Base-by-base conservation (phyloP, 2,797 vertebrate species). In the Myripristis murdjan region DNA sequence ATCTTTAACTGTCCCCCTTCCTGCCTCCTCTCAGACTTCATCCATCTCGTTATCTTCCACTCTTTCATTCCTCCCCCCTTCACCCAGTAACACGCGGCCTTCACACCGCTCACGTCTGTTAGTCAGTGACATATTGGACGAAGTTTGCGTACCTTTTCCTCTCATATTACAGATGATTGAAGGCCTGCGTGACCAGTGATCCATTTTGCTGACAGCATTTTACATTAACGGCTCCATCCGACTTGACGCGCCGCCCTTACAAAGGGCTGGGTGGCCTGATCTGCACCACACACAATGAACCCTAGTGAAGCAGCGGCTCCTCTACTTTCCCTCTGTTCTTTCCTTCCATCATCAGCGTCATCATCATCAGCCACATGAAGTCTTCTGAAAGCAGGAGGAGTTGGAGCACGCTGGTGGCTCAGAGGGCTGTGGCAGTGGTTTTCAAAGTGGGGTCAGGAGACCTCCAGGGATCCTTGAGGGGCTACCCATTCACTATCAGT, bases 31-130 rank as follows among this genome's bases (percentile, higher is more conserved):
- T 82, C 60, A 33, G 43, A 43, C 56, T 59, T 58, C 85, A 86
- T 87, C 73, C 69, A 75, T 86, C 69, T 81, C 74, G 83, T 85
- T 79, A 85, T 87, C 79, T 70, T 68, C 51, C 66, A 70, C 56
- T 79, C 73, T 70, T 69, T 84, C 80, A 81, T 49, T 62, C 71
- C 74, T 71, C 62, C 81, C 78, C 55, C 69, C 66, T 48, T 78
- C 64, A 58, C 56, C 64, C 54, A 65, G 62, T 77, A 89, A 75
- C 82, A 73, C 20, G 20, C 67, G 77, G 81, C 79, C 66, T 78
- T 77, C 63, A 81, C 47, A 55, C 68, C 49, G 62, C 49, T 20
- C 59, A 11, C 54, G 15, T 0, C 12, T 46, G 87, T 89, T 87
- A 75, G 71, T 87, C 83, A 86, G 26, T 86, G 84, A 84, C 80